Conservation (phyloP, 2,113 vertebrate species). For the Calyptommatus sinebrachiatus region DNA sequence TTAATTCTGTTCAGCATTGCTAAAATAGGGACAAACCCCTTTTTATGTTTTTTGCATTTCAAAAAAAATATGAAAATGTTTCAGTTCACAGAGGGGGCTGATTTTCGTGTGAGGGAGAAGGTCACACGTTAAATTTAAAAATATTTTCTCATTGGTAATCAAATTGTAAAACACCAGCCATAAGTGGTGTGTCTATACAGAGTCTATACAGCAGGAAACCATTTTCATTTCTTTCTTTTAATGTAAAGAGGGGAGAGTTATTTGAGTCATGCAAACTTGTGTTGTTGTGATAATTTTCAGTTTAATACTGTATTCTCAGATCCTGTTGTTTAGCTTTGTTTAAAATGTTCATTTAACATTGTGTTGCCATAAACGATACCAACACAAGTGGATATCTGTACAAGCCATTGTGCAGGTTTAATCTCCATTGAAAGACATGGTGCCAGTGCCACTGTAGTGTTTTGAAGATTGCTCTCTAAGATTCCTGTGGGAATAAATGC, state of each 20-base stretch:
- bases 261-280: neutral
- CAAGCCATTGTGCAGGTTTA: neutral
- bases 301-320: neutral
- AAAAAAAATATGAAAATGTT: rapidly evolving
- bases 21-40: neutral
- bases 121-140: neutral
- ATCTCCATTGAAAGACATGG: neutral
- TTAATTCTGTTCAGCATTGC: neutral
- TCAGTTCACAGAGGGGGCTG: neutral
- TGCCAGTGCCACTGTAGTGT: neutral
- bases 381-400: neutral
- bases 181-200: neutral
- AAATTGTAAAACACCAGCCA: neutral
- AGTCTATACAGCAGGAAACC: neutral
- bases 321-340: neutral
- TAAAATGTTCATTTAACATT: neutral
- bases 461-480: neutral
- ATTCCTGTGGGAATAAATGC: neutral
- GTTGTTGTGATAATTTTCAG: neutral
- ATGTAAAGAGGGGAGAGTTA: neutral
- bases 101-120: neutral
- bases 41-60: neutral
- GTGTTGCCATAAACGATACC: neutral
- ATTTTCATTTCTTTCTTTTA: neutral
- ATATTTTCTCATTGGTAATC: neutral